Evolutionary conservation across 2,888 invertebrate species (phyloP).

Genomic region (Andrena haemorrhoa): DNA sequence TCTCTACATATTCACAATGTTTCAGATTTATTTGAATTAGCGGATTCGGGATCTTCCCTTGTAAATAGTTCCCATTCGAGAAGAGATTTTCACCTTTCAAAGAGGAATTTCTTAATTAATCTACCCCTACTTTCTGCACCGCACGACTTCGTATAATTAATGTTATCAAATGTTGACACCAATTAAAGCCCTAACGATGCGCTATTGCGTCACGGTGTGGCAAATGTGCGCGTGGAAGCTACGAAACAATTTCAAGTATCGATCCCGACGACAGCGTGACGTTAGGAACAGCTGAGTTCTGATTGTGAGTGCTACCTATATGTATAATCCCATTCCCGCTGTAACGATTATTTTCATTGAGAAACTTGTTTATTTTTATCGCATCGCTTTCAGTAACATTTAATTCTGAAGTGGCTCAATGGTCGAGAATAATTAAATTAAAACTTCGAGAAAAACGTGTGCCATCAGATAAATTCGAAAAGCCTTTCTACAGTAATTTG

Average conservation of each 20-base stretch:
- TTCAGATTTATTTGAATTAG: too few species aligned
- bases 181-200: not conserved
- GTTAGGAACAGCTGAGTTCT: not conserved
- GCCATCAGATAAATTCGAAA: too few species aligned
- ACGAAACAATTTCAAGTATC: conserved; percentile 7
- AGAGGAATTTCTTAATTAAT: conserved; percentile 15
- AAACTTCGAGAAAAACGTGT: too few species aligned
- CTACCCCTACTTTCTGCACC: not conserved
- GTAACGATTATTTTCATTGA: not conserved
- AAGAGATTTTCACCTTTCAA: not conserved
- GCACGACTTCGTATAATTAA: conserved; percentile 22
- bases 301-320: not conserved
- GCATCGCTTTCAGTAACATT: too few species aligned
- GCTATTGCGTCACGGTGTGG: conserved; percentile 9
- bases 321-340: not conserved
- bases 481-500: too few species aligned
- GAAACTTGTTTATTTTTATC: not conserved
- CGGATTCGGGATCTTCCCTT: too few species aligned
- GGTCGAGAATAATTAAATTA: too few species aligned
- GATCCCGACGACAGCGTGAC: not conserved
- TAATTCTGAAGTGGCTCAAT: too few species aligned
- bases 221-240: not conserved
- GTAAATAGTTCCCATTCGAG: not conserved
- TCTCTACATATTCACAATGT: too few species aligned
- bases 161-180: conserved; percentile 5